Conservation (phyloP, 1,140 invertebrate species). For the Drosophila equinoxialis region DNA sequence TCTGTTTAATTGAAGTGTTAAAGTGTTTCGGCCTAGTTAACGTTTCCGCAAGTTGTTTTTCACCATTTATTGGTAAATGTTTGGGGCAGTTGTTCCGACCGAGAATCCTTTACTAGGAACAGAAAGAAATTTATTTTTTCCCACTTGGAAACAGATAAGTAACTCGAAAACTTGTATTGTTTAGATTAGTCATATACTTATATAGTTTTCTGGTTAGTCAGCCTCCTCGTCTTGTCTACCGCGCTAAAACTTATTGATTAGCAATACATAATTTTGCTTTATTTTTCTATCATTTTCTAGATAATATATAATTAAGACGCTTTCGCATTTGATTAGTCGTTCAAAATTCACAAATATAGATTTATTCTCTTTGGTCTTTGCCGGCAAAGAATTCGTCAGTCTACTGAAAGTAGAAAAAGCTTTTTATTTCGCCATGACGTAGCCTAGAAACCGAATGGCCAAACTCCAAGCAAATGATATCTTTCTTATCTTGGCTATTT, state of each 20-base stretch:
- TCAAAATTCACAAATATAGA: conserved; percentile 22
- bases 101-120: too few relatives aligned
- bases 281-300: conserved; percentile 13
- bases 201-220: background rate
- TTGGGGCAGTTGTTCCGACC: too few relatives aligned
- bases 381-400: conserved; percentile 49
- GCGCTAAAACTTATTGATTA: background rate
- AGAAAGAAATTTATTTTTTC: too few relatives aligned
- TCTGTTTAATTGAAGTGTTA: too few relatives aligned
- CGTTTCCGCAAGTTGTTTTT: too few relatives aligned
- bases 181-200: background rate
- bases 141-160: too few relatives aligned
- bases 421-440: conserved; percentile 43
- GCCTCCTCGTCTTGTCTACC: conserved; percentile 10
- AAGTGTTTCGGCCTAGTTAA: too few relatives aligned
- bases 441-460: conserved; percentile 17
- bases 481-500: conserved; percentile 29
- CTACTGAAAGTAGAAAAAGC: conserved; percentile 14
- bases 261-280: background rate
- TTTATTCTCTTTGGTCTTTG: conserved; percentile 48
- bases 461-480: conserved; percentile 5
- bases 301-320: conserved; percentile 46
- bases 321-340: conserved; percentile 29
- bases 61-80: too few relatives aligned
- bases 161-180: too few relatives aligned